phyloP scores from a whole-genome alignment of 2,113 vertebrate genomes.

The Grammomys dolichurus region DNA sequence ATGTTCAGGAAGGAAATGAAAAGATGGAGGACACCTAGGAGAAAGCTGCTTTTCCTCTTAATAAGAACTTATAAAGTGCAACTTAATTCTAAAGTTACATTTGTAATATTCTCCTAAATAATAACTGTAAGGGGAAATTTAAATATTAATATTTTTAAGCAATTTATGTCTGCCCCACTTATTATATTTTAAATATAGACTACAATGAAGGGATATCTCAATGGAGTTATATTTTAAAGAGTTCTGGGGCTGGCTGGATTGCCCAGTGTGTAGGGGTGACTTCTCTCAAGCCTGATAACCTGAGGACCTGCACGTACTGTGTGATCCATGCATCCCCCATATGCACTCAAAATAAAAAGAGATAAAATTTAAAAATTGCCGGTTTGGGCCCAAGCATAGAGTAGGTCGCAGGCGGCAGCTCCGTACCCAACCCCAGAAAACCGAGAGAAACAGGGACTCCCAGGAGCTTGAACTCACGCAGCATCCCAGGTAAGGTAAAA shows the following conservation, averaged over 20 bases:
- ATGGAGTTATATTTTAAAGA: neutral
- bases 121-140: neutral
- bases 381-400: too few species aligned
- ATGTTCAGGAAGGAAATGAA: neutral
- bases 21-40: neutral
- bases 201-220: neutral
- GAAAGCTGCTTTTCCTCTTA: neutral
- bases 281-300: neutral
- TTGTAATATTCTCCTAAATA: neutral
- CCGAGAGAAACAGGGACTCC: too few species aligned
- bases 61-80: neutral
- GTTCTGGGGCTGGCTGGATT: neutral
- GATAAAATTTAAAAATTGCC: neutral
- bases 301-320: neutral
- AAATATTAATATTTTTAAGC: neutral
- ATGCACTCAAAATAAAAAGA: neutral
- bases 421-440: too few species aligned
- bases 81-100: neutral
- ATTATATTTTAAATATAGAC: neutral
- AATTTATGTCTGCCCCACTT: neutral
- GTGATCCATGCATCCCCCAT: fast-evolving
- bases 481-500: too few species aligned
- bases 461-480: too few species aligned
- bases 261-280: too few species aligned
- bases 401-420: too few species aligned